Conservation (phyloP, 2,113 vertebrate species). For the Hiodon tergisus region DNA sequence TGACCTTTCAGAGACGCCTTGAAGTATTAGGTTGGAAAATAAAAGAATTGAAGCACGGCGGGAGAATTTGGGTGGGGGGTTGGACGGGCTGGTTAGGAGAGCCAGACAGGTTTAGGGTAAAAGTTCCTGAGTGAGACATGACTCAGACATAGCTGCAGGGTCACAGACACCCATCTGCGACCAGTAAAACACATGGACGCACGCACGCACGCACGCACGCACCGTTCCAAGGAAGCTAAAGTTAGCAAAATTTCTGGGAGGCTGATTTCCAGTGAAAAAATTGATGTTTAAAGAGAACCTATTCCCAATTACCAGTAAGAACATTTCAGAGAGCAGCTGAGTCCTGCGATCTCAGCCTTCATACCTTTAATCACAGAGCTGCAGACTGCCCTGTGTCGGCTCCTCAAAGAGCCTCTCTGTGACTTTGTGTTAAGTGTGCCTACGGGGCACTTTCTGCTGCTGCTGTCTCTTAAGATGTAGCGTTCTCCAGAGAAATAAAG, state of each 20-base stretch:
- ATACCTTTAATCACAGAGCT: no score
- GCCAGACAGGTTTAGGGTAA: not conserved
- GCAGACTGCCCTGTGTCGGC: no score
- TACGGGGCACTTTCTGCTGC: no score
- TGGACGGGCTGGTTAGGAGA: not conserved
- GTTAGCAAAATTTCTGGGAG: no score
- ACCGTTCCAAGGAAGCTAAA: not conserved
- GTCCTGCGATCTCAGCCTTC: not conserved
- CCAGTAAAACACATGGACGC: not conserved
- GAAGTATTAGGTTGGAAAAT: not conserved
- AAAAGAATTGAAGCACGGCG: not conserved
- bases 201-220: not conserved
- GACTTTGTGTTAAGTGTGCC: no score
- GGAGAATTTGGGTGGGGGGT: not conserved
- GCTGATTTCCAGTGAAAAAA: no score
- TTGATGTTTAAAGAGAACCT: no score
- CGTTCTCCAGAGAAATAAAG: no score
- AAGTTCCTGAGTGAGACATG: not conserved
- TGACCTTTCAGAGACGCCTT: not conserved
- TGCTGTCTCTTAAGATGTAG: no score
- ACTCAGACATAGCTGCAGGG: not conserved
- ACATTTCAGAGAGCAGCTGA: not conserved
- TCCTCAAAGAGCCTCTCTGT: no score
- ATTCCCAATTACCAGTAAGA: not conserved
- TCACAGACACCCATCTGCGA: no score